A percentile compares a stretch with the other conserved stretches of the same genome.
Conservation (phyloP, 23 tunicate genomes). For the Corella eumyota region DNA sequence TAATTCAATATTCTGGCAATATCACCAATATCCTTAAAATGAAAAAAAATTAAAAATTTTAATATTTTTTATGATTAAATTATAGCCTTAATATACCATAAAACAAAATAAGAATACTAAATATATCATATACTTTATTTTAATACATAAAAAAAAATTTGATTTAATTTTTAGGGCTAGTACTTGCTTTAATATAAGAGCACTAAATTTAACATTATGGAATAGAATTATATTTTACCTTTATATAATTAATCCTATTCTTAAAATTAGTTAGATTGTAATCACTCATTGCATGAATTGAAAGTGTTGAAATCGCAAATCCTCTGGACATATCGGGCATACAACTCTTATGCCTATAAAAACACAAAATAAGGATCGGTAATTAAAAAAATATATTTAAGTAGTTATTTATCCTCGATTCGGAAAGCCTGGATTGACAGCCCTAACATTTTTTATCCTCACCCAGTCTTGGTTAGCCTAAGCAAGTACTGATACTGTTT, state of each 20-base stretch:
- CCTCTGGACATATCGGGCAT: constrained; percentile 16
- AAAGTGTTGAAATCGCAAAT: constrained; percentile 33
- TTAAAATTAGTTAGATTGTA: constrained; percentile 1
- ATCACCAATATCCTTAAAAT: constrained; percentile 22
- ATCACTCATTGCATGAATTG: constrained; percentile 57
- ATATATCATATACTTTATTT: neutral
- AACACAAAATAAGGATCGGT: too few species aligned
- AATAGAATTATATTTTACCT: neutral
- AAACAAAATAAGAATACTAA: neutral
- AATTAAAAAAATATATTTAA: too few species aligned
- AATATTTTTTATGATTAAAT: neutral
- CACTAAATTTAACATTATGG: too few species aligned
- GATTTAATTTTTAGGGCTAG: neutral
- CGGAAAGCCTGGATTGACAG: too few species aligned
- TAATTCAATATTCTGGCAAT: constrained; percentile 8
- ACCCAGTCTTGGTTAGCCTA: too few species aligned
- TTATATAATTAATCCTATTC: neutral
- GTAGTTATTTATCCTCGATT: too few species aligned
- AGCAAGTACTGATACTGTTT: too few species aligned
- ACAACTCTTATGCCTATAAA: constrained; percentile 23
- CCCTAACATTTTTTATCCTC: too few species aligned
- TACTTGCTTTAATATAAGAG: too few species aligned
- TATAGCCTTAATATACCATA: too few species aligned
- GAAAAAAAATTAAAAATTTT: neutral
- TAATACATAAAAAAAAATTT: neutral